phyloP scores from a whole-genome alignment of 2,888 invertebrate species.

The Odontocolon sp. region DNA sequence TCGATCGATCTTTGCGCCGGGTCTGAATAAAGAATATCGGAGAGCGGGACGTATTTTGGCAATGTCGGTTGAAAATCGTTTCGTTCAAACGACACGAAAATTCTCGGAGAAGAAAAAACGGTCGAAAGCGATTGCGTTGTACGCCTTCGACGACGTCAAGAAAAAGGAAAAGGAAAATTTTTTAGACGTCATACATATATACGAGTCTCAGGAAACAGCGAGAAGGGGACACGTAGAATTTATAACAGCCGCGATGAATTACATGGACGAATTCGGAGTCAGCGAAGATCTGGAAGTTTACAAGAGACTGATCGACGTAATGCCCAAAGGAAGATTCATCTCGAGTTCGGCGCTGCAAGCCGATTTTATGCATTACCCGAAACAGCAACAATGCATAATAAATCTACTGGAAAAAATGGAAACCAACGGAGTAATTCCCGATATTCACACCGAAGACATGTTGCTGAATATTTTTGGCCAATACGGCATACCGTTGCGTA shows the following conservation, averaged over 20 bases:
- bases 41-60: not conserved
- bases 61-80: not conserved
- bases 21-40: not conserved
- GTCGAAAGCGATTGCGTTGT: not conserved
- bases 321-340: slow-evolving; percentile 95
- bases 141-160: not conserved
- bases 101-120: not conserved
- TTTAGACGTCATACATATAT: slow-evolving; percentile 88
- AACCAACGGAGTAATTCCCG: slow-evolving; percentile 94
- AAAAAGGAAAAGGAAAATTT: slow-evolving; percentile 87
- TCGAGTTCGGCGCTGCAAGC: slow-evolving; percentile 91
- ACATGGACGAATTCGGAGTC: slow-evolving; percentile 95
- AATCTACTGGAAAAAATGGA: slow-evolving; percentile 97
- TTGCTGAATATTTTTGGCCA: slow-evolving; percentile 92
- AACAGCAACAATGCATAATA: slow-evolving; percentile 97
- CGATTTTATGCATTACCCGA: slow-evolving; percentile 96
- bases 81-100: not conserved
- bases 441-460: slow-evolving; percentile 92
- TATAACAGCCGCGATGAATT: slow-evolving; percentile 92
- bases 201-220: slow-evolving; percentile 85
- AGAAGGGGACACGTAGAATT: slow-evolving; percentile 96
- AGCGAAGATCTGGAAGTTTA: slow-evolving; percentile 93
- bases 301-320: slow-evolving; percentile 90
- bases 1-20: not conserved
- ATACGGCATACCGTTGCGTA: slow-evolving; percentile 87